Evolutionary conservation across 2,888 invertebrate genomes (phyloP).

Genomic region (Prosopocoilus inquinatus): DNA sequence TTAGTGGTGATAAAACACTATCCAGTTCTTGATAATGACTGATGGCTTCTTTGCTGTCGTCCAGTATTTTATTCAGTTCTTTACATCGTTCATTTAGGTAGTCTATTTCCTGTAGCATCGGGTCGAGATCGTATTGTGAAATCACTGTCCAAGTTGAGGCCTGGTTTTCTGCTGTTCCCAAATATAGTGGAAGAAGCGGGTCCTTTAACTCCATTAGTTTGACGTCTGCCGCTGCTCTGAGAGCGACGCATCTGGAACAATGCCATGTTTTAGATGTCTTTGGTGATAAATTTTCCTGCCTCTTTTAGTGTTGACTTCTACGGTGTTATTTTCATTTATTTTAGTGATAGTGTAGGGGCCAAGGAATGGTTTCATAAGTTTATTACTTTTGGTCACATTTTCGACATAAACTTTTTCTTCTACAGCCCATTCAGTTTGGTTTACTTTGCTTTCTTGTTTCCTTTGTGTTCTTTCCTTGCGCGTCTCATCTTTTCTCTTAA

Average conservation of each 20-base stretch:
- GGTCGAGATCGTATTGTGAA: neutral
- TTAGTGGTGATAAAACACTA: neutral
- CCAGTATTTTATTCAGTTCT: neutral
- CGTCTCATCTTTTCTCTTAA: neutral
- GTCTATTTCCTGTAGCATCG: neutral
- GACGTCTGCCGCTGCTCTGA: neutral
- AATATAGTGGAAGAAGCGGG: neutral
- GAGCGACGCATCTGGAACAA: constrained; percentile 3
- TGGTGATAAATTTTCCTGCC: neutral
- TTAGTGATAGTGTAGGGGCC: neutral
- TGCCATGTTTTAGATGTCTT: neutral
- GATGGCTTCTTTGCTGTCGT: neutral
- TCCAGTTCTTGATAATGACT: neutral
- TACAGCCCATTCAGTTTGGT: neutral
- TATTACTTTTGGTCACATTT: neutral
- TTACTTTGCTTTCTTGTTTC: neutral
- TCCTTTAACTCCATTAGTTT: neutral
- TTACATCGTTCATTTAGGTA: neutral
- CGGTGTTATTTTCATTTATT: neutral
- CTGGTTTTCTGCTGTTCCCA: neutral
- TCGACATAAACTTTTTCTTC: neutral
- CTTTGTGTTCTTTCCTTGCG: neutral
- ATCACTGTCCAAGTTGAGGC: neutral
- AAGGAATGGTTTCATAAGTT: neutral
- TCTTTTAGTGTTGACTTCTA: neutral